Conservation (phyloP, 2,113 vertebrate genomes). For the Pampusana beccarii region DNA sequence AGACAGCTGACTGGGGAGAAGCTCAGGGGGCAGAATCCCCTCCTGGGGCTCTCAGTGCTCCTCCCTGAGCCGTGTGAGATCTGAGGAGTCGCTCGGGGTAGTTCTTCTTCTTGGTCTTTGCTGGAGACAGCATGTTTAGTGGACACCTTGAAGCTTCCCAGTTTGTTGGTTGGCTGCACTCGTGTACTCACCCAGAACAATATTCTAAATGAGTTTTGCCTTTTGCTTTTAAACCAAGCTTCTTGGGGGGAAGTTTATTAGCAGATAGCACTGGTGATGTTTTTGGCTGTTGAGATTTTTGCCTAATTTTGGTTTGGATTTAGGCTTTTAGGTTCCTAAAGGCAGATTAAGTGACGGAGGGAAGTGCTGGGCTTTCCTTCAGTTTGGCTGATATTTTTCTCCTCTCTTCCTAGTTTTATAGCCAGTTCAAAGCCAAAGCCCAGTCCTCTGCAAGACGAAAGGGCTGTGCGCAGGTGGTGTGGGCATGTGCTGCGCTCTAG, state of each 20-base stretch:
- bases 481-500: constrained; percentile 55
- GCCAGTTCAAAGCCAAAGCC: accelerated
- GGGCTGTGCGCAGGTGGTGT: neutral
- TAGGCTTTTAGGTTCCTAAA: neutral
- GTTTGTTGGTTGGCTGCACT: neutral
- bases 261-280: no score
- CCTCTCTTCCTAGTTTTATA: accelerated
- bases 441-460: accelerated
- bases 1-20: accelerated
- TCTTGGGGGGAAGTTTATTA: neutral
- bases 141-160: neutral
- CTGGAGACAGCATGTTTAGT: neutral
- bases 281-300: neutral
- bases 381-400: neutral
- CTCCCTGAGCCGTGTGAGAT: accelerated
- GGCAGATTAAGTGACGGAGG: neutral
- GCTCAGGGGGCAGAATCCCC: neutral
- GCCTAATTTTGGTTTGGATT: neutral
- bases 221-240: neutral
- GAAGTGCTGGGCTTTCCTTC: neutral
- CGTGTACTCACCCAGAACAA: neutral
- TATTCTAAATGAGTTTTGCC: neutral
- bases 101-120: neutral
- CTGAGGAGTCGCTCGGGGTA: neutral
- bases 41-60: neutral